Conservation (phyloP, 2,888 invertebrate genomes). For the Lutraria lutraria region DNA sequence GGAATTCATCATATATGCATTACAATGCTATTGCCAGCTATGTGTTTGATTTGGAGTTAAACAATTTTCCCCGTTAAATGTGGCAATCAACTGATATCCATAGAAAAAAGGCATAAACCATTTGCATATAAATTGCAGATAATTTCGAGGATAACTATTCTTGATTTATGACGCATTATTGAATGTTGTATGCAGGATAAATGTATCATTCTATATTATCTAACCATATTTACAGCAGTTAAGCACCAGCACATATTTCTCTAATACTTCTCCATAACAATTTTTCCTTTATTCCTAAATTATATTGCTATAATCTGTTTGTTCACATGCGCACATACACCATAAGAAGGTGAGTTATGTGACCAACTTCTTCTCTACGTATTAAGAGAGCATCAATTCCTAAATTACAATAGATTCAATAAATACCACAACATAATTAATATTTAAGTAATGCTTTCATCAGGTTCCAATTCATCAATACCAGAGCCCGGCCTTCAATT, state of each 20-base stretch:
- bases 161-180: slow-evolving; percentile 16
- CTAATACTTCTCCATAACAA: not conserved
- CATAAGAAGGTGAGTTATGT: not conserved
- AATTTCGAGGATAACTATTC: slow-evolving; percentile 11
- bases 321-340: not conserved
- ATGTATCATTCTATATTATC: not conserved
- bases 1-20: not conserved
- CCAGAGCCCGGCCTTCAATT: not conserved
- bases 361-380: not conserved
- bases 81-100: slow-evolving; percentile 7
- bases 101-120: slow-evolving; percentile 23
- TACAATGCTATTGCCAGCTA: not conserved
- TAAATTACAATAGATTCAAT: not conserved
- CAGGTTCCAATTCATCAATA: not conserved
- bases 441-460: not conserved
- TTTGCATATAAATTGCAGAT: slow-evolving; percentile 28
- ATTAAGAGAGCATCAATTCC: not conserved
- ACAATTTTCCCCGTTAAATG: not conserved
- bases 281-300: not conserved
- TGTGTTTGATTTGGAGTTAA: not conserved
- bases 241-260: not conserved
- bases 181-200: not conserved
- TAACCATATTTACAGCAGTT: not conserved
- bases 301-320: not conserved
- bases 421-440: slow-evolving; percentile 2